Percentiles rank a stretch among this genome's conserved stretches.
Conservation (phyloP, 1,140 invertebrate species). For the Cydia pomonella region DNA sequence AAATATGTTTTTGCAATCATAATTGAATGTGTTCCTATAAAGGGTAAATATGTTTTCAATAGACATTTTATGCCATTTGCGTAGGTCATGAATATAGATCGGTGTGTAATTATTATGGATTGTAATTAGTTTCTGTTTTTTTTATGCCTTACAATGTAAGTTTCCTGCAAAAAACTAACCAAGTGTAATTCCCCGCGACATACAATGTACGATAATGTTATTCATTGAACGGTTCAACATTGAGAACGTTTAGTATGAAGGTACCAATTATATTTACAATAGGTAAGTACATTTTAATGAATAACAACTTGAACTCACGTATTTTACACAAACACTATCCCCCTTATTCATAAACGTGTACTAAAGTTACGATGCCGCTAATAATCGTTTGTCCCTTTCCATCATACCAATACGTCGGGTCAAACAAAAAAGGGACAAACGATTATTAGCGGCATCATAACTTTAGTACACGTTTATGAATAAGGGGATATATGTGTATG, state of each 20-base stretch:
- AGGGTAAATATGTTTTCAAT: conserved; percentile 15
- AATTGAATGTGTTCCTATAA: conserved; percentile 2
- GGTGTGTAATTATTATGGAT: conserved; percentile 4
- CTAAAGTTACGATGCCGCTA: too few species aligned
- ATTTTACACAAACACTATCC: too few species aligned
- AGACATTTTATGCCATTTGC: conserved; percentile 3
- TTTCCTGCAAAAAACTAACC: background rate
- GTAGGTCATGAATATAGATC: conserved; percentile 17
- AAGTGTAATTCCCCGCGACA: background rate
- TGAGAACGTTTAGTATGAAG: background rate
- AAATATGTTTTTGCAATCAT: background rate
- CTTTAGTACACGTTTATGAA: too few species aligned
- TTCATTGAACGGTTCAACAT: background rate
- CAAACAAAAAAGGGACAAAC: too few species aligned
- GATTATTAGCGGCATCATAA: too few species aligned
- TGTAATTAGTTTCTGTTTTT: background rate
- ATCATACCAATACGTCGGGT: too few species aligned
- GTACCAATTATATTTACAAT: background rate
- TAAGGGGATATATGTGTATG: too few species aligned
- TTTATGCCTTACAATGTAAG: conserved; percentile 12
- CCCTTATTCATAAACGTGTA: too few species aligned
- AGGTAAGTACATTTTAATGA: background rate
- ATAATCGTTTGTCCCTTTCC: too few species aligned
- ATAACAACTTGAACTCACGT: too few species aligned
- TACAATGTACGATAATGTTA: conserved; percentile 11